Base-by-base conservation (phyloP, 2,797 vertebrate genomes). In the Phoeniculus purpureus region DNA sequence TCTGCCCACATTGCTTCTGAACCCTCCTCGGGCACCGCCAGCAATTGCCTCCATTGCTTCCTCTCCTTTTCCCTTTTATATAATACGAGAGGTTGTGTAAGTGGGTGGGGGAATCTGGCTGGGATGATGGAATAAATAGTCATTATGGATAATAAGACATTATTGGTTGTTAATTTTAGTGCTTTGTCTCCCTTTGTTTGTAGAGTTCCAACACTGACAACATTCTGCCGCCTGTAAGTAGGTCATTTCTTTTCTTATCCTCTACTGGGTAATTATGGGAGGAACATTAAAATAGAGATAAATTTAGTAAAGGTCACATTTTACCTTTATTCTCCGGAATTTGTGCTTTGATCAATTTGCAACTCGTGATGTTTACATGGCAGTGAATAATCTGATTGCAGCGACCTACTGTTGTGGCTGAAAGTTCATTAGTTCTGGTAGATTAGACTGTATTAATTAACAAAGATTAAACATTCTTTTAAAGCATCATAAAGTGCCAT, bases 371-470 rank as follows among this genome's bases (percentile, higher is more conserved):
- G 58, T 87, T 79, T 58, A 15, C 2, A 7, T 88, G 86, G 76
- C 92, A 48, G 18, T 74, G 82, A 77, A 50, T 74, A 65, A 37
- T 37, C 37, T 17, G 9, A 81, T 29, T 66, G 80, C 58, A 18
- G 17, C 55, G 94, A 83, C 94, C 92, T 89, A 20, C 67, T 17
- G 55, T 74, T 81, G 85, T 77, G 34, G 81, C 68, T 75, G 91
- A 82, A 96, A 92, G 91, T 94, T 96, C 92, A 55, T 97, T 96
- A 97, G 96, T 95, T 94, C 91, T 90, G 95, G 37, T 87, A 86
- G 92, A 95, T 96, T 95, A 95, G 90, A 45, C 79, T 52, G 83
- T 40, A 55, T 86, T 97, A 97, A 97, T 96, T 94, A 96, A 60
- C 79, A 59, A 60, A 90, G 92, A 95, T 94, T 81, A 94, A 95